A percentile compares a stretch with the other conserved stretches of the same genome.
These are phyloP conservation scores for Nycticryphes semicollaris DNA, from an alignment of 2,113 vertebrate species.

Conservation along the genomic window DNA sequence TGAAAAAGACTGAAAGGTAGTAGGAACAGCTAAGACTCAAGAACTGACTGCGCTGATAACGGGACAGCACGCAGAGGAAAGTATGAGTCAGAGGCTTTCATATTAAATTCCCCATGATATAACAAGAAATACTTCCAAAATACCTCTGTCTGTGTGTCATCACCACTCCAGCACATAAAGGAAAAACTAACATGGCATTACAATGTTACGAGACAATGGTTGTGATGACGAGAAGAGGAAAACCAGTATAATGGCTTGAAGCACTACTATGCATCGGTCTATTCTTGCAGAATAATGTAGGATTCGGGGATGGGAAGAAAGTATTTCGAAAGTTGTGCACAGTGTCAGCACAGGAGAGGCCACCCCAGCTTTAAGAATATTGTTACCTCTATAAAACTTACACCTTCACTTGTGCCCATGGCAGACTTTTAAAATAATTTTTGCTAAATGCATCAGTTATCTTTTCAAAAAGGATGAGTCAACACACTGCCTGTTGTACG, in stretches of 20 bases:
- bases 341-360: neutral
- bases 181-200: neutral
- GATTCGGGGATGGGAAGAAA: neutral
- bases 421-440: neutral
- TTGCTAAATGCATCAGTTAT: neutral
- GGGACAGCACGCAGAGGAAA: neutral
- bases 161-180: neutral
- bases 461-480: neutral
- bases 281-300: neutral
- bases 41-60: neutral
- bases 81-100: neutral
- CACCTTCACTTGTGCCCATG: neutral
- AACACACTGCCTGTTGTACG: fast-evolving
- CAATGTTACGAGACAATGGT: neutral
- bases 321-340: neutral
- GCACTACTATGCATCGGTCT: neutral
- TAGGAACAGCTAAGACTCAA: neutral
- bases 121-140: conserved; percentile 12
- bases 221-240: neutral
- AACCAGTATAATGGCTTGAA: neutral
- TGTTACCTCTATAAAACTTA: neutral
- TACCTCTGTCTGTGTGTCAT: neutral
- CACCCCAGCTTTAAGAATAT: neutral
- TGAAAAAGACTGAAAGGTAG: neutral
- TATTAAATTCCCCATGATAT: neutral